These are phyloP conservation scores for Eucidaris tribuloides DNA, from an alignment of 35 echinoderm and acorn worm genomes.

Conservation along the genomic window DNA sequence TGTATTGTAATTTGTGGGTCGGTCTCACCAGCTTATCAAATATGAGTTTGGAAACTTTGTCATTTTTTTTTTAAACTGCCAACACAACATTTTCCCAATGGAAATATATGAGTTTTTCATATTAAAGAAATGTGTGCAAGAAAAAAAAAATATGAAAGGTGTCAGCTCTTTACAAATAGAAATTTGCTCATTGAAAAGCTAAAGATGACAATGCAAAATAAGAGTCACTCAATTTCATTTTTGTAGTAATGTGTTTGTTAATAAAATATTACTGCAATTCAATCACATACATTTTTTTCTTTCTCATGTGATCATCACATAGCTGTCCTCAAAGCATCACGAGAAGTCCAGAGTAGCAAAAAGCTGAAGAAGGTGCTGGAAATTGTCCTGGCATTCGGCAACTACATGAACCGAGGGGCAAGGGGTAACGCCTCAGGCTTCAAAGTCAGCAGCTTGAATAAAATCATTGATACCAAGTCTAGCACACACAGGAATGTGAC, in stretches of 20 bases:
- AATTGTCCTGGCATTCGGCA: slow-evolving; percentile 82
- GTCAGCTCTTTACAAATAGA: no score
- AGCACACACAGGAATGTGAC: slow-evolving; percentile 79
- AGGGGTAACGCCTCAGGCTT: slow-evolving; percentile 96
- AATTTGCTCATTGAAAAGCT: no score
- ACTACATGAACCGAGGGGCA: slow-evolving; percentile 98
- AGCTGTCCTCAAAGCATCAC: slow-evolving; percentile 88
- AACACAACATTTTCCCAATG: no score
- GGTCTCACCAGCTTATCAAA: no score
- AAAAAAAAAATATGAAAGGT: no score
- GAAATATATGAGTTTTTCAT: no score
- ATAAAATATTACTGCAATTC: not conserved
- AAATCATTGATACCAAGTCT: slow-evolving; percentile 95
- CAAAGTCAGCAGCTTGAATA: slow-evolving; percentile 89
- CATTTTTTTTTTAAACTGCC: no score
- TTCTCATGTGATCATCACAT: not conserved
- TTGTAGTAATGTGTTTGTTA: not conserved
- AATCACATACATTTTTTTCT: not conserved
- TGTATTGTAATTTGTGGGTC: no score
- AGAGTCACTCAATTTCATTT: not conserved
- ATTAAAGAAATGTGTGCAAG: no score
- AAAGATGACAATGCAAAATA: no score
- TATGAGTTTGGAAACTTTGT: no score
- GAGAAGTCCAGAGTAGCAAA: slow-evolving; percentile 76
- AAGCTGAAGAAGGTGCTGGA: slow-evolving; percentile 74